Evolutionary conservation across 2,797 vertebrate species (phyloP).

Genomic region (Argentina silus): DNA sequence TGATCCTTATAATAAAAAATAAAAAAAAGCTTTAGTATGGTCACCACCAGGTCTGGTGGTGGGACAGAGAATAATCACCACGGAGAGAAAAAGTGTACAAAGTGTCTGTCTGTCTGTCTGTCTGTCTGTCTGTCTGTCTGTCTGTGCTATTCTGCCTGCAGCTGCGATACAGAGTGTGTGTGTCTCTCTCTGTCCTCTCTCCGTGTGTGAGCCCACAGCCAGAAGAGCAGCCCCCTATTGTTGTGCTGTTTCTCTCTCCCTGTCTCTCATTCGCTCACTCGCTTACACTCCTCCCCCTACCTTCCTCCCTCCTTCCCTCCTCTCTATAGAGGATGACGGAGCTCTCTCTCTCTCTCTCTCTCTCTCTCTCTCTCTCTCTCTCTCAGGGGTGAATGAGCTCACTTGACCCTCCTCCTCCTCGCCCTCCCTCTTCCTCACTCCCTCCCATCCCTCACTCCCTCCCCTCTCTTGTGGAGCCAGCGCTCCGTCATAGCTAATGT

Average conservation of each 20-base stretch:
- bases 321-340: constrained; percentile 51
- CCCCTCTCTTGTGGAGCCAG: constrained; percentile 73
- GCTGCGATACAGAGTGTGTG: constrained; percentile 62
- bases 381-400: constrained; percentile 82
- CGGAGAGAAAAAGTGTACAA: constrained; percentile 4
- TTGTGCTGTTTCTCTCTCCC: constrained; percentile 71
- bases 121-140: constrained; percentile 36
- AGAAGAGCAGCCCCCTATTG: constrained; percentile 82
- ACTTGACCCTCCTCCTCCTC: constrained; percentile 60
- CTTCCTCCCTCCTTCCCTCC: constrained; percentile 52
- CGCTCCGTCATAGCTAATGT: constrained; percentile 87
- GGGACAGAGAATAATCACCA: constrained; percentile 5
- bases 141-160: constrained; percentile 64
- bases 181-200: constrained; percentile 57
- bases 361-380: constrained; percentile 51
- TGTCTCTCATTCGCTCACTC: constrained; percentile 34
- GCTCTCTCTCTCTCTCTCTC: constrained; percentile 42
- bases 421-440: constrained; percentile 21
- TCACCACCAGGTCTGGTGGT: no score
- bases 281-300: constrained; percentile 30
- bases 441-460: constrained; percentile 37
- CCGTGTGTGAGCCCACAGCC: constrained; percentile 72
- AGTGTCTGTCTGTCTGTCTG: constrained; percentile 29
- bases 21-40: no score
- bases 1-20: constrained; percentile 29